These are phyloP conservation scores for Ptilorrhoa leucosticta DNA, from an alignment of 2,113 vertebrate species.

Conservation along the genomic window DNA sequence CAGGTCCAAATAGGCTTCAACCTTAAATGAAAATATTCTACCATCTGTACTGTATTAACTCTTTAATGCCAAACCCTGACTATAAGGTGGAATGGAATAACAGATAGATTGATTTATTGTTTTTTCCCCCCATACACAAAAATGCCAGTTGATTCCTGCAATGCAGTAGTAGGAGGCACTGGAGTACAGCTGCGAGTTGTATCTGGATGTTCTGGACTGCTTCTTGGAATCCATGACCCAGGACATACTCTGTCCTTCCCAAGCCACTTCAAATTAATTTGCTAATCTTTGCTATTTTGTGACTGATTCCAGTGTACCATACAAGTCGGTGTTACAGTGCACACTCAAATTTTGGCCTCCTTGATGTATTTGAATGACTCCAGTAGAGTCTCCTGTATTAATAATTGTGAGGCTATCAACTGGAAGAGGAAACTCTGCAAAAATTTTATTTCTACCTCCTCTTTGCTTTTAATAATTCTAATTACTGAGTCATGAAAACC, in stretches of 20 bases:
- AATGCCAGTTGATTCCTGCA: not conserved
- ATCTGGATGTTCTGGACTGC: not conserved
- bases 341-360: not conserved
- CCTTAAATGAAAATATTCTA: not conserved
- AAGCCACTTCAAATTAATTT: not conserved
- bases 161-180: not conserved
- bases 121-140: not conserved
- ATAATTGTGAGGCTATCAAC: not conserved
- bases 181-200: not conserved
- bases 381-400: not conserved
- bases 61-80: not conserved
- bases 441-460: not conserved
- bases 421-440: not conserved
- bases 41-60: not conserved
- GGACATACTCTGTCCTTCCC: not conserved
- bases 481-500: not conserved
- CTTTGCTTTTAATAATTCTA: not conserved
- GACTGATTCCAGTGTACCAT: not conserved
- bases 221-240: not conserved
- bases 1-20: not conserved
- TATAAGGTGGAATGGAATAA: not conserved
- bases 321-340: not conserved
- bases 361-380: not conserved
- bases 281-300: not conserved
- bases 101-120: not conserved